Conservation (phyloP, 2,888 invertebrate genomes). For the Agrotis puta region DNA sequence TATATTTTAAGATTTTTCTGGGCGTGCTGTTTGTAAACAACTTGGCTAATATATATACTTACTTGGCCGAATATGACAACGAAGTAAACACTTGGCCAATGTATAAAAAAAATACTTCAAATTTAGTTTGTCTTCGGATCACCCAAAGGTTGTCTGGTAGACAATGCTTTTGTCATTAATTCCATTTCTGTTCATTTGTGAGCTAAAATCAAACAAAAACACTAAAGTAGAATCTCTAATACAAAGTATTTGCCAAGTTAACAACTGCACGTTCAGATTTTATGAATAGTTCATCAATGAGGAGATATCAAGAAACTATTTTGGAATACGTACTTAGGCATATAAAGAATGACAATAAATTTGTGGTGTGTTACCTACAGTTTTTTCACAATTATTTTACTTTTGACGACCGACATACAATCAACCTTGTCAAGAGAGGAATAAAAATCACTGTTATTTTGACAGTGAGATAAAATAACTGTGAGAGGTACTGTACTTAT, state of each 20-base stretch:
- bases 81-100: background rate
- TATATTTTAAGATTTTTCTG: conserved; percentile 49
- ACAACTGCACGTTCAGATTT: conserved; percentile 28
- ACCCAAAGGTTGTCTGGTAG: background rate
- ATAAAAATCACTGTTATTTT: background rate
- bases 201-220: background rate
- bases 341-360: conserved; percentile 22
- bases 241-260: conserved; percentile 15
- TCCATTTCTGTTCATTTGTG: background rate
- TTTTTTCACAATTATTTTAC: background rate
- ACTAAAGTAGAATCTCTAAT: background rate
- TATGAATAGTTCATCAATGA: conserved; percentile 41
- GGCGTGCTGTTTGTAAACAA: conserved; percentile 14
- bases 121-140: background rate
- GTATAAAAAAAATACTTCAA: background rate
- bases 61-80: background rate
- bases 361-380: conserved; percentile 12
- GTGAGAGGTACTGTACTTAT: background rate
- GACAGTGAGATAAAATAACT: background rate
- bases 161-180: background rate
- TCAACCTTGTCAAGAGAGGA: background rate
- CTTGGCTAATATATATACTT: conserved; percentile 5
- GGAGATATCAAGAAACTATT: conserved; percentile 43
- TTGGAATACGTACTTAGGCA: conserved; percentile 52
- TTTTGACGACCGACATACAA: background rate